phyloP scores from a whole-genome alignment of 2,888 invertebrate species.

The Drosophila paranaensis region DNA sequence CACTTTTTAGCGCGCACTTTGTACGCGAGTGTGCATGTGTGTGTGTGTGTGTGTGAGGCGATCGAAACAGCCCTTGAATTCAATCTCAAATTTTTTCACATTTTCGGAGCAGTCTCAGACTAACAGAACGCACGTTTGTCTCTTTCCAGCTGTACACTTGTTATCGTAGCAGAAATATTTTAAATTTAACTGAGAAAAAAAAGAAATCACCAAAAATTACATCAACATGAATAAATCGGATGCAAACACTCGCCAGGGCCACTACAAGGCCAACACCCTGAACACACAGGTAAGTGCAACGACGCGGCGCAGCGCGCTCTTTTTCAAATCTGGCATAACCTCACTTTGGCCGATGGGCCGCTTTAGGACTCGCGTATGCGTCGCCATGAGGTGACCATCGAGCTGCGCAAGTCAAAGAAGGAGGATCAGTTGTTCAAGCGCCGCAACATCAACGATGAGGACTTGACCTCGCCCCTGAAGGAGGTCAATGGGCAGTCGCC shows the following conservation, averaged over 20 bases:
- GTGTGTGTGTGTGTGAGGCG: slow-evolving; percentile 12
- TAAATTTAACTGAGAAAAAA: slow-evolving; percentile 5
- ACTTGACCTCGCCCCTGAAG: slow-evolving; percentile 85
- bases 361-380: slow-evolving; percentile 90
- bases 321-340: slow-evolving; percentile 41
- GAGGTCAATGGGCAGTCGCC: slow-evolving; percentile 85
- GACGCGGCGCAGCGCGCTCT: slow-evolving; percentile 62
- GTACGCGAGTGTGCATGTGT: neutral
- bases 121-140: neutral
- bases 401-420: slow-evolving; percentile 95
- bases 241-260: slow-evolving; percentile 86
- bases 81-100: neutral
- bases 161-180: slow-evolving; percentile 38
- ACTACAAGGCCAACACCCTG: slow-evolving; percentile 92
- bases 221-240: slow-evolving; percentile 76
- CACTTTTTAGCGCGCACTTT: neutral
- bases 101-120: slow-evolving; percentile 2
- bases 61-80: slow-evolving; percentile 52
- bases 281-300: slow-evolving; percentile 88
- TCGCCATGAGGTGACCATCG: slow-evolving; percentile 94
- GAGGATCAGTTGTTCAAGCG: slow-evolving; percentile 97
- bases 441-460: slow-evolving; percentile 90
- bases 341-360: slow-evolving; percentile 27
- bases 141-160: slow-evolving; percentile 48
- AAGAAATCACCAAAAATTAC: neutral